Conservation (phyloP, 1,140 invertebrate genomes). For the Orchesella cincta region DNA sequence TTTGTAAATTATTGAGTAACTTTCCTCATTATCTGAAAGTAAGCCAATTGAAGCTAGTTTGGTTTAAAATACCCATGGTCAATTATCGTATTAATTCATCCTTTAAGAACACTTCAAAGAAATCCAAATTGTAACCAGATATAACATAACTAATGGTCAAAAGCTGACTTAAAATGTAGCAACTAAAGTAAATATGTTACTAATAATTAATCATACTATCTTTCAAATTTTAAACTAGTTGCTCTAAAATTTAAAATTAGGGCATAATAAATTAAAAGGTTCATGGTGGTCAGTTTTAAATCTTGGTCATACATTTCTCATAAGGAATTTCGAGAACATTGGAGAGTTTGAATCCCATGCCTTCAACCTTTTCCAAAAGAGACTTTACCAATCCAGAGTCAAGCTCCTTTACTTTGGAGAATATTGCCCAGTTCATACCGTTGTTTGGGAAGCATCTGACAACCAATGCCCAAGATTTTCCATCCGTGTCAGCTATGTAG, state of each 20-base stretch:
- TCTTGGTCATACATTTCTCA: conserved; percentile 30
- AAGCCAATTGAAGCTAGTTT: too few relatives aligned
- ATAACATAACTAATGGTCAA: too few relatives aligned
- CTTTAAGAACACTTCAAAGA: too few relatives aligned
- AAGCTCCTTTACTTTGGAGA: conserved; percentile 39
- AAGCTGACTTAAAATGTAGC: too few relatives aligned
- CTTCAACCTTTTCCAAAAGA: conserved; percentile 29
- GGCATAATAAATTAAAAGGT: neutral
- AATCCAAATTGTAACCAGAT: too few relatives aligned
- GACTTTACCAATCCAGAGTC: conserved; percentile 30
- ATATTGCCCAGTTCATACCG: conserved; percentile 39
- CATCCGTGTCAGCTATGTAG: conserved; percentile 31
- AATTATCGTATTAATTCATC: too few relatives aligned
- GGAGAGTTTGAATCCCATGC: conserved; percentile 30
- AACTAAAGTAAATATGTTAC: too few relatives aligned
- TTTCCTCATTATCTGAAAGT: too few relatives aligned
- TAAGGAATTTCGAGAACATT: conserved; percentile 35
- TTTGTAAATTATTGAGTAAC: too few relatives aligned
- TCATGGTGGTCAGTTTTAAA: neutral
- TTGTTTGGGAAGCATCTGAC: conserved; percentile 10
- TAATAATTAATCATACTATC: neutral
- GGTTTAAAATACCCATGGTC: too few relatives aligned
- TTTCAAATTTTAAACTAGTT: neutral
- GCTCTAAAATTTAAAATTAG: neutral
- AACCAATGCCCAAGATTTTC: conserved; percentile 2